phyloP scores from a whole-genome alignment of 2,888 invertebrate genomes.

The Aspidapion aeneum region DNA sequence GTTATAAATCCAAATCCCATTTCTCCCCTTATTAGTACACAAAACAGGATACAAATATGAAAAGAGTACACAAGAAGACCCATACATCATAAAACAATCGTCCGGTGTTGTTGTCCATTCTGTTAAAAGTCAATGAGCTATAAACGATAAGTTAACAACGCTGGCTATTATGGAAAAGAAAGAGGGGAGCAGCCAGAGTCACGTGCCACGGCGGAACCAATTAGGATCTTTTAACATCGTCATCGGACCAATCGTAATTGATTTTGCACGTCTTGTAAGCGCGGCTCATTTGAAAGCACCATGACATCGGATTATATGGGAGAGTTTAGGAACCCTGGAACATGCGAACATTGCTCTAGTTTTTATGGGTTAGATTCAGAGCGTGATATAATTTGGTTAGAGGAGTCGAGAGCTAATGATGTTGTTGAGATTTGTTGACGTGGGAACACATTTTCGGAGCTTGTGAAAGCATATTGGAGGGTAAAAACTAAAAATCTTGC shows the following conservation, averaged over 20 bases:
- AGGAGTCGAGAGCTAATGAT: slow-evolving; percentile 23
- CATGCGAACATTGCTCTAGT: neutral
- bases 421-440: slow-evolving; percentile 27
- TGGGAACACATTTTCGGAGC: slow-evolving; percentile 20
- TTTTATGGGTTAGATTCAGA: neutral
- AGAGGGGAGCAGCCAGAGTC: slow-evolving; percentile 42
- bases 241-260: slow-evolving; percentile 41
- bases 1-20: neutral
- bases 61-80: neutral
- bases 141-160: slow-evolving; percentile 28
- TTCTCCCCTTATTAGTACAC: neutral
- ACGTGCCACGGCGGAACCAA: slow-evolving; percentile 59
- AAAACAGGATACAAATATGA: neutral
- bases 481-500: too few species aligned
- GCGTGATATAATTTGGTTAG: neutral
- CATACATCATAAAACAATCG: too few species aligned
- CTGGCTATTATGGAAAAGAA: slow-evolving; percentile 15
- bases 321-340: slow-evolving; percentile 24
- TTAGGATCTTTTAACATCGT: slow-evolving; percentile 40
- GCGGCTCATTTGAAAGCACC: slow-evolving; percentile 43
- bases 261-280: slow-evolving; percentile 45
- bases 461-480: neutral
- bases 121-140: slow-evolving; percentile 34
- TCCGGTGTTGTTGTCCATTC: slow-evolving; percentile 6
- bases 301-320: slow-evolving; percentile 48